A percentile compares a stretch with the other conserved stretches of the same genome.
Conservation (phyloP, 2,888 invertebrate genomes). For the Seladonia tumulorum region DNA sequence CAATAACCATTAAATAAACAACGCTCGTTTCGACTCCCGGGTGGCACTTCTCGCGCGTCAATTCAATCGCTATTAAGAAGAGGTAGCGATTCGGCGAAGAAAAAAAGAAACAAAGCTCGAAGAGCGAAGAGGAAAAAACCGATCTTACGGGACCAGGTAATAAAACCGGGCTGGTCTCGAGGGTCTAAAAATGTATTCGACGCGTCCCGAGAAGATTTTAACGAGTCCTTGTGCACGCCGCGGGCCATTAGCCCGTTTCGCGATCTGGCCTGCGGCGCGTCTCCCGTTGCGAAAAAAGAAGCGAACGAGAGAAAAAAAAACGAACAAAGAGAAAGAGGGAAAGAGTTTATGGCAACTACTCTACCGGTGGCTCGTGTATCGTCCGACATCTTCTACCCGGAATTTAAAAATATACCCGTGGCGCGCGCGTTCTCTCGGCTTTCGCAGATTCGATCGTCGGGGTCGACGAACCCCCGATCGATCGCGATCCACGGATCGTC, state of each 20-base stretch:
- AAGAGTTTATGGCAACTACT: neutral
- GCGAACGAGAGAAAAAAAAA: neutral
- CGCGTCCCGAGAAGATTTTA: neutral
- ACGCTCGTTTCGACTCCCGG: neutral
- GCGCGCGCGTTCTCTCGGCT: neutral
- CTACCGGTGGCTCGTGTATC: slow-evolving; percentile 25
- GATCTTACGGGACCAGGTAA: slow-evolving; percentile 1
- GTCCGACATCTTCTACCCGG: neutral
- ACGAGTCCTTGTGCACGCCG: neutral
- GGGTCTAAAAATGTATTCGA: slow-evolving; percentile 22
- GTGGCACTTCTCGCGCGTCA: neutral
- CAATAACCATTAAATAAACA: neutral
- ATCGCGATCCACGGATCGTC: slow-evolving; percentile 17
- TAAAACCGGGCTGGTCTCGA: neutral
- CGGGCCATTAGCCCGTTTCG: slow-evolving; percentile 21
- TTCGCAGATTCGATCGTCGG: slow-evolving; percentile 40
- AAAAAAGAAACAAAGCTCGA: neutral
- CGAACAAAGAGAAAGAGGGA: neutral
- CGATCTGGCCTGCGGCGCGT: neutral
- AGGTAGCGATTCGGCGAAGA: neutral
- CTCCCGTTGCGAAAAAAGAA: neutral
- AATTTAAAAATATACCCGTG: slow-evolving; percentile 66
- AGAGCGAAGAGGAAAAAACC: neutral
- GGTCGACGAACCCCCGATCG: slow-evolving; percentile 39
- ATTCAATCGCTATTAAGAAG: neutral